Conservation (phyloP, 2,797 vertebrate species). For the Hemibagrus guttatus region DNA sequence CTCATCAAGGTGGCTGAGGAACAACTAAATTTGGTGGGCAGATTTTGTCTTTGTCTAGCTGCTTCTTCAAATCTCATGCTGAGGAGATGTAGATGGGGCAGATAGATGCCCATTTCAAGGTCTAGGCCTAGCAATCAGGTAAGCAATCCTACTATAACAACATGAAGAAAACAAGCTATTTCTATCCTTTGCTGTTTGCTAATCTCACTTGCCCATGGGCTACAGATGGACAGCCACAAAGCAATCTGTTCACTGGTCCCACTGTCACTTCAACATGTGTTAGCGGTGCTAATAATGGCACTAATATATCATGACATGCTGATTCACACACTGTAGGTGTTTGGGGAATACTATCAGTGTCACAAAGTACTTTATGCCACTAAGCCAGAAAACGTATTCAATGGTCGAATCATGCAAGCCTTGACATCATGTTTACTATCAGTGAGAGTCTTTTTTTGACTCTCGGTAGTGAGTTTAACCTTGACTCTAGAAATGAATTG, state of each 20-base stretch:
- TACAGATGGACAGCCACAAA: conserved; percentile 15
- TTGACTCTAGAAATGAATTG: not conserved
- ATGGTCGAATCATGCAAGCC: not conserved
- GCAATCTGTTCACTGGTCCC: conserved; percentile 28
- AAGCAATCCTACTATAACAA: not conserved
- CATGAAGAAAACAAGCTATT: not conserved
- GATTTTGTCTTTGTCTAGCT: not conserved
- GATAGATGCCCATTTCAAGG: conserved; percentile 1
- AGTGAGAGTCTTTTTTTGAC: not conserved
- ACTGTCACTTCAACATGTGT: not conserved
- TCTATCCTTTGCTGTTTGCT: not conserved
- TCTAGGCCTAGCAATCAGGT: not conserved
- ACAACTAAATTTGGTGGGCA: conserved; percentile 57
- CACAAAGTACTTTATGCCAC: not conserved
- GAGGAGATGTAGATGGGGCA: not conserved
- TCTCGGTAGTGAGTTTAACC: not conserved
- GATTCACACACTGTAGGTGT: conserved; percentile 5
- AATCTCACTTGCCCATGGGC: not conserved
- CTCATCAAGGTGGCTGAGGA: conserved; percentile 56
- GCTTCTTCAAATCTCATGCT: not conserved
- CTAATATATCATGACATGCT: conserved; percentile 14
- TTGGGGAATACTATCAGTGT: not conserved
- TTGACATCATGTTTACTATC: not conserved
- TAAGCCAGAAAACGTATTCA: not conserved
- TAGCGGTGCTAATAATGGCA: conserved; percentile 23